Conservation (phyloP, 1,140 invertebrate species). For the Zaprionus ghesquierei region DNA sequence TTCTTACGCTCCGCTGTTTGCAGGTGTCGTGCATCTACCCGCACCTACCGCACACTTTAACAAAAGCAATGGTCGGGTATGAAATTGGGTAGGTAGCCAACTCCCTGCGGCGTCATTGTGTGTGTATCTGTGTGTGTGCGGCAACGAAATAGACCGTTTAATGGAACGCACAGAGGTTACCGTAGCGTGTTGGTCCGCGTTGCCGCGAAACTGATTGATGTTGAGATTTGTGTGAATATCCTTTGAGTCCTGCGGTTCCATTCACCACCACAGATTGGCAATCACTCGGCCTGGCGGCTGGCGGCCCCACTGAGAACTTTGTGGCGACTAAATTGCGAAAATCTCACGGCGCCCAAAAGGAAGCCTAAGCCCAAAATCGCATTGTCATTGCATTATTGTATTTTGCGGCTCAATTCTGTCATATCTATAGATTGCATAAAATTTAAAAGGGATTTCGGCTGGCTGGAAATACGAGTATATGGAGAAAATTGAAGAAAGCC, state of each 20-base stretch:
- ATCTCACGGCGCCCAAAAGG: not conserved
- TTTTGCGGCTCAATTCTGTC: not conserved
- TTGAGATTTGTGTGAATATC: slow-evolving; percentile 17
- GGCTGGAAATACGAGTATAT: no score
- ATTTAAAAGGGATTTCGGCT: not conserved
- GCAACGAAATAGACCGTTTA: slow-evolving; percentile 62
- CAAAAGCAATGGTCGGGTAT: not conserved
- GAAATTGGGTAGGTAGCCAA: not conserved
- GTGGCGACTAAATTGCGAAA: not conserved
- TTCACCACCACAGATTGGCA: slow-evolving; percentile 22
- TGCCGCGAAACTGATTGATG: slow-evolving; percentile 62
- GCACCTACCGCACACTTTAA: not conserved
- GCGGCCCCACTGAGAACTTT: not conserved
- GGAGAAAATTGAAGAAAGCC: not conserved
- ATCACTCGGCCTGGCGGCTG: not conserved
- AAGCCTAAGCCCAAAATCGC: not conserved
- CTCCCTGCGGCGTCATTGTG: slow-evolving; percentile 74
- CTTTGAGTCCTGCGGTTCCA: slow-evolving; percentile 1
- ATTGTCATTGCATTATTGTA: not conserved
- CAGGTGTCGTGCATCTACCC: slow-evolving; percentile 7
- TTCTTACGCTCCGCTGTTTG: not conserved
- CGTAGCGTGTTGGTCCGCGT: no score
- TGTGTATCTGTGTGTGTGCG: slow-evolving; percentile 39
- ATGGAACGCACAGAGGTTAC: slow-evolving; percentile 56
- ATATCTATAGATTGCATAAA: not conserved